phyloP scores from a whole-genome alignment of 2,113 vertebrate genomes.

The Balaenoptera acutorostrata region DNA sequence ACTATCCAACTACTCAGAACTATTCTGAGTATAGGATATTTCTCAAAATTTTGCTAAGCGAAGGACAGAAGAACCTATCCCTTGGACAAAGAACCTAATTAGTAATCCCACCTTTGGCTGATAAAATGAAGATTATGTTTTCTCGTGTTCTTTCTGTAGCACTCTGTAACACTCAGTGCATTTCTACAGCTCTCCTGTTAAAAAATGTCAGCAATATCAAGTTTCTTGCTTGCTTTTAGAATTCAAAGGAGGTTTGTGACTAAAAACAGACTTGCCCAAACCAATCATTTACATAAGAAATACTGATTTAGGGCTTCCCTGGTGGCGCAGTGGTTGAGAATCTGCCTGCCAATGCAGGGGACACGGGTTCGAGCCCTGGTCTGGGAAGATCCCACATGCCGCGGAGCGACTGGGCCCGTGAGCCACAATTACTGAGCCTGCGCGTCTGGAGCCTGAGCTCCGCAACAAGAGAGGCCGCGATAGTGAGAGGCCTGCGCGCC shows the following conservation, averaged over 20 bases:
- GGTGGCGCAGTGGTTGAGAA: no score
- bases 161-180: neutral
- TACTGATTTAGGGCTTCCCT: no score
- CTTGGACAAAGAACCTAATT: neutral
- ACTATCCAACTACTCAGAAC: no score
- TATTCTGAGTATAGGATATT: neutral
- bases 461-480: no score
- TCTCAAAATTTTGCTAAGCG: neutral
- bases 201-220: constrained; percentile 8
- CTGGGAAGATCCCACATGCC: no score
- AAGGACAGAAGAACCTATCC: neutral
- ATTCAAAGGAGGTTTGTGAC: constrained; percentile 30
- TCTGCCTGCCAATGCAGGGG: no score
- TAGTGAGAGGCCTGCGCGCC: no score
- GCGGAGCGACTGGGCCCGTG: no score
- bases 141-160: neutral
- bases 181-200: neutral
- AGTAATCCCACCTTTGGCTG: neutral
- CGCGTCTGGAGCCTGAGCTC: no score
- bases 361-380: no score
- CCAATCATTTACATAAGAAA: constrained; percentile 45
- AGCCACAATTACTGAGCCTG: no score
- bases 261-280: constrained; percentile 35
- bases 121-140: neutral
- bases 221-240: constrained; percentile 41